Evolutionary conservation across 2,888 invertebrate genomes (phyloP).

Genomic region (Oithona nana): DNA sequence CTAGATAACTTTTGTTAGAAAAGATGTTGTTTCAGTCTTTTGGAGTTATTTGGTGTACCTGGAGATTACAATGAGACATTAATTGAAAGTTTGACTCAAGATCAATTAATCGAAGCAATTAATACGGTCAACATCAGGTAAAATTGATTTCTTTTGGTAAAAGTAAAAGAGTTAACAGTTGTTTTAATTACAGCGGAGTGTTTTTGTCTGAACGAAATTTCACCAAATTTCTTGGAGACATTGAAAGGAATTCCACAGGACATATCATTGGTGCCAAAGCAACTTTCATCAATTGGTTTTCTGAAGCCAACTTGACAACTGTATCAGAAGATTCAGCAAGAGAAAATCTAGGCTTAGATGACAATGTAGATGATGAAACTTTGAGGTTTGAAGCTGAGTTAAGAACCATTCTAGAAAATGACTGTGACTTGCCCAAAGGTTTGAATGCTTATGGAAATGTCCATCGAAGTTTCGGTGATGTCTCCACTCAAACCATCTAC

Average conservation of each 20-base stretch:
- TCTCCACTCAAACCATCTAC: constrained; percentile 47
- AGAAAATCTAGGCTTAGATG: not conserved
- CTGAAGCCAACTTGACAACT: constrained; percentile 9
- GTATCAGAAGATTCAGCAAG: not conserved
- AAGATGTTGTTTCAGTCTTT: constrained; percentile 31
- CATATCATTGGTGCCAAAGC: constrained; percentile 43
- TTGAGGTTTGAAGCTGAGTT: not conserved
- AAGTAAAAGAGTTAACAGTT: too few species aligned
- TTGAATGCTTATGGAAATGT: not conserved
- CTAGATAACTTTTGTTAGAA: not conserved
- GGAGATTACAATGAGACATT: constrained; percentile 20
- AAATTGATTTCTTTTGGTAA: too few species aligned
- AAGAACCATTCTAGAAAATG: not conserved
- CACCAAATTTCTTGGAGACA: constrained; percentile 41
- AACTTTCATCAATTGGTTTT: constrained; percentile 29
- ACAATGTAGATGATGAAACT: not conserved
- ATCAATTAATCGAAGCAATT: constrained; percentile 41
- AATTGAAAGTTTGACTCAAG: constrained; percentile 33
- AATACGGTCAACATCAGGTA: constrained; percentile 37
- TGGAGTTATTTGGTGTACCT: constrained; percentile 50
- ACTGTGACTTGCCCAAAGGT: not conserved
- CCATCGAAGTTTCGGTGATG: constrained; percentile 44
- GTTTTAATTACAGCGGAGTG: not conserved
- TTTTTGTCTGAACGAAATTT: constrained; percentile 37
- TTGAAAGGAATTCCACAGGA: constrained; percentile 37